Percentiles rank a stretch among this genome's conserved stretches.
Conservation (phyloP, 1,140 invertebrate genomes). For the Maconellicoccus hirsutus region DNA sequence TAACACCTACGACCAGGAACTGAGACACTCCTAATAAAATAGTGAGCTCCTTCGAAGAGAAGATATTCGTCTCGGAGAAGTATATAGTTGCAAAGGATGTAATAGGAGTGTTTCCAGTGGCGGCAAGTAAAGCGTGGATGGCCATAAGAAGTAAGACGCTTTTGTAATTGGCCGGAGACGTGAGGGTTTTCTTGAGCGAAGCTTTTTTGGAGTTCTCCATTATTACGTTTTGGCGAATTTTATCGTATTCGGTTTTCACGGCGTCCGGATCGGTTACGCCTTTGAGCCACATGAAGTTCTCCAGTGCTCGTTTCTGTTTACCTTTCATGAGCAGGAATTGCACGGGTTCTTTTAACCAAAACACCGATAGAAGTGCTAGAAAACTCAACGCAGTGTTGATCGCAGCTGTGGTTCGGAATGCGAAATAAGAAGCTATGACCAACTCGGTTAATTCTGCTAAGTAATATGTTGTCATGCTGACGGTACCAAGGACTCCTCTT, state of each 20-base stretch:
- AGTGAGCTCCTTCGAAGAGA: conserved; percentile 26
- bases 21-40: conserved; percentile 28
- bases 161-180: conserved; percentile 35
- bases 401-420: conserved; percentile 52
- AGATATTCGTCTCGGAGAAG: conserved; percentile 32
- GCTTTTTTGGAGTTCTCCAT: conserved; percentile 33
- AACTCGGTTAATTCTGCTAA: conserved; percentile 69
- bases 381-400: conserved; percentile 46
- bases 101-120: conserved; percentile 28
- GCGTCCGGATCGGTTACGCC: not conserved
- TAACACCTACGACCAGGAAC: conserved; percentile 37
- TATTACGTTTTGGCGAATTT: conserved; percentile 30
- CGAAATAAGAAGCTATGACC: conserved; percentile 55
- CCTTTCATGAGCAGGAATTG: conserved; percentile 49
- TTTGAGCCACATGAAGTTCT: conserved; percentile 51
- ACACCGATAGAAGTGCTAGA: conserved; percentile 50
- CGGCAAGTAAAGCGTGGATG: conserved; percentile 23
- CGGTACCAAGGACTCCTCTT: conserved; percentile 44
- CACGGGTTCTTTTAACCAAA: conserved; percentile 70
- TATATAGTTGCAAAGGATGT: conserved; percentile 29
- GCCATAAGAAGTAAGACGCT: conserved; percentile 41
- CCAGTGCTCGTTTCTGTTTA: conserved; percentile 46
- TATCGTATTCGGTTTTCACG: conserved; percentile 27
- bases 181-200: conserved; percentile 36
- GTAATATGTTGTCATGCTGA: conserved; percentile 64